Evolutionary conservation across 2,888 invertebrate species (phyloP).

Genomic region (Marronus borbonicus): DNA sequence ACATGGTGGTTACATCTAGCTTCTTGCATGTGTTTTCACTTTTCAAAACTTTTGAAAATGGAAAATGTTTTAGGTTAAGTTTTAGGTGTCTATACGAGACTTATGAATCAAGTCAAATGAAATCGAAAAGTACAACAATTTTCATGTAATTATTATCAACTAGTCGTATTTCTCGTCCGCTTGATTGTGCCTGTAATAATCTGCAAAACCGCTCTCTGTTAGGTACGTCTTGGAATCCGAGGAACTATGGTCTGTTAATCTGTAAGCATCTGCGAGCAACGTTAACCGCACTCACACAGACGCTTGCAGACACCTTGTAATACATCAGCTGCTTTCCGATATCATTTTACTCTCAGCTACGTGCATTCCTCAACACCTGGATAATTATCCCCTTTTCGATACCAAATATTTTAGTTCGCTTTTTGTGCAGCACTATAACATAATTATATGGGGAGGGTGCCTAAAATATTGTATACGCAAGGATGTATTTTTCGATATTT

Average conservation of each 20-base stretch:
- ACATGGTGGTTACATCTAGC: no score
- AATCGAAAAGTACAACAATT: no score
- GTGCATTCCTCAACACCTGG: constrained; percentile 41
- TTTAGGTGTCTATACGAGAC: no score
- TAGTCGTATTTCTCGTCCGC: background rate
- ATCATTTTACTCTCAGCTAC: constrained; percentile 42
- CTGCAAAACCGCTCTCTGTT: constrained; percentile 51
- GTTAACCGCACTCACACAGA: constrained; percentile 32
- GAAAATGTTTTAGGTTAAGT: no score
- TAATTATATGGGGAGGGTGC: background rate
- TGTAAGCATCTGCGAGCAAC: constrained; percentile 51
- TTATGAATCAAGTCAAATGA: no score
- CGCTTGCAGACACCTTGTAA: constrained; percentile 27
- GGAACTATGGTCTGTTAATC: constrained; percentile 54
- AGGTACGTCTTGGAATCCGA: constrained; percentile 42
- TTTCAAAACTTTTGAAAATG: no score
- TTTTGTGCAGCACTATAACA: constrained; percentile 8
- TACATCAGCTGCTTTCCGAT: constrained; percentile 42
- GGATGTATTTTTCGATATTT: background rate
- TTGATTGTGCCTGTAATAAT: constrained; percentile 22
- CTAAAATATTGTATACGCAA: background rate
- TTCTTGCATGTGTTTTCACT: no score
- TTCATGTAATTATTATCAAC: background rate
- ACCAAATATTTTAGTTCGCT: constrained; percentile 33
- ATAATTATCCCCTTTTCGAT: constrained; percentile 34